Conservation (phyloP, 64 coral and sea anemone species). For the Astreopora myriophthalma region DNA sequence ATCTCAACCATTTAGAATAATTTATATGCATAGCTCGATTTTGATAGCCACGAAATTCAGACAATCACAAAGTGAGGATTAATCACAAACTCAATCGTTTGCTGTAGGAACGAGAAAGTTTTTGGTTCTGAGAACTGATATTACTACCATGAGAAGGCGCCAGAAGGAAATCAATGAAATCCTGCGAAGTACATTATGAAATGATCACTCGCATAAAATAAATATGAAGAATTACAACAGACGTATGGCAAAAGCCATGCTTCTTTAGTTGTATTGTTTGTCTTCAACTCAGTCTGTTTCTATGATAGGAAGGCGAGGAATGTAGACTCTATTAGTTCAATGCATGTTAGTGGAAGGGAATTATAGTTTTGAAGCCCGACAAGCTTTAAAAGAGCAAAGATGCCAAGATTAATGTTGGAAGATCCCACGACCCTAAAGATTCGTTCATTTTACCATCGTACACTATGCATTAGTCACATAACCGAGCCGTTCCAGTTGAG, state of each 20-base stretch:
- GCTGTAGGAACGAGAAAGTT: not conserved
- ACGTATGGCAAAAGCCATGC: not conserved
- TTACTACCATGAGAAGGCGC: not conserved
- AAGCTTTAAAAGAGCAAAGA: constrained; percentile 2
- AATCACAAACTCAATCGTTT: not conserved
- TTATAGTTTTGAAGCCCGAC: not conserved
- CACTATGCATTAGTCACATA: not conserved
- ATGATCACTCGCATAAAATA: not conserved
- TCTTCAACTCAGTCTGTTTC: not conserved
- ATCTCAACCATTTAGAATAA: not conserved
- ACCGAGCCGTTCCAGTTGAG: not conserved
- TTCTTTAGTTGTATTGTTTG: not conserved
- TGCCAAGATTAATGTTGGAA: not conserved
- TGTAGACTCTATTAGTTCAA: not conserved
- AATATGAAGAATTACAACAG: not conserved
- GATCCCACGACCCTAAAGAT: not conserved
- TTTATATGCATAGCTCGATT: not conserved
- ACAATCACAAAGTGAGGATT: not conserved
- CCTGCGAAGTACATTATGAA: not conserved
- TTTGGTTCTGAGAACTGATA: not conserved
- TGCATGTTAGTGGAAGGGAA: not conserved
- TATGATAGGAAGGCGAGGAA: not conserved
- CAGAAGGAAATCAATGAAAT: not conserved
- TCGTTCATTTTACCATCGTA: not conserved
- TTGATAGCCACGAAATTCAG: not conserved